A percentile compares a stretch with the other conserved stretches of the same genome.
These are phyloP conservation scores for Nemotelus pantherinus DNA, from an alignment of 2,888 invertebrate species.

Conservation along the genomic window DNA sequence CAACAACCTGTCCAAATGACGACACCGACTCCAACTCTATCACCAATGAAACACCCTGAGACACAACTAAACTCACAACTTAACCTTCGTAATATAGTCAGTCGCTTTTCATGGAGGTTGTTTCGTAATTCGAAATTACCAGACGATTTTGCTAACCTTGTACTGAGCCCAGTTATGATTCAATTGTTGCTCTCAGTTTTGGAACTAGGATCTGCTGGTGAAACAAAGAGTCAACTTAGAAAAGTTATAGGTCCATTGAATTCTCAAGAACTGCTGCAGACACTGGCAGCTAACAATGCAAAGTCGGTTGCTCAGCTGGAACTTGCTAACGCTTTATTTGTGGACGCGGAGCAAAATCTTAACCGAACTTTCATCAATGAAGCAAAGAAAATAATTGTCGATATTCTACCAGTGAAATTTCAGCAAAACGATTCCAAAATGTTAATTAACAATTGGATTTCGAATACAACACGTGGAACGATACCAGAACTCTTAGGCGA, in stretches of 20 bases:
- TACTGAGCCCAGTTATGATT: conserved; percentile 52
- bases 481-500: conserved; percentile 68
- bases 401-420: conserved; percentile 68
- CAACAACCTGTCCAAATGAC: no score
- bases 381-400: conserved; percentile 50
- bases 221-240: conserved; percentile 51
- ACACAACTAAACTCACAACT: no score
- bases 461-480: conserved; percentile 67
- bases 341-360: conserved; percentile 47
- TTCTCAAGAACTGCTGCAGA: conserved; percentile 2
- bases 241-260: conserved; percentile 42
- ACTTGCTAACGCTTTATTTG: conserved; percentile 53
- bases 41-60: no score
- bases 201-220: conserved; percentile 48
- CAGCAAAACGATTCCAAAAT: conserved; percentile 63
- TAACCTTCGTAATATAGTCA: neutral
- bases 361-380: conserved; percentile 46
- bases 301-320: conserved; percentile 47
- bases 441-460: conserved; percentile 72
- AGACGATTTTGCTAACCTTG: conserved; percentile 50
- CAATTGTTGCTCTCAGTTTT: conserved; percentile 52
- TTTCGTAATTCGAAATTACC: conserved; percentile 49
- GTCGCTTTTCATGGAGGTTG: conserved; percentile 50
- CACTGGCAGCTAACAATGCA: neutral
- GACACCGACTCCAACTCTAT: no score